Percentiles rank a stretch among this genome's conserved stretches.
phyloP scores from a whole-genome alignment of 2,888 invertebrate species.

The Cistogaster globosa region DNA sequence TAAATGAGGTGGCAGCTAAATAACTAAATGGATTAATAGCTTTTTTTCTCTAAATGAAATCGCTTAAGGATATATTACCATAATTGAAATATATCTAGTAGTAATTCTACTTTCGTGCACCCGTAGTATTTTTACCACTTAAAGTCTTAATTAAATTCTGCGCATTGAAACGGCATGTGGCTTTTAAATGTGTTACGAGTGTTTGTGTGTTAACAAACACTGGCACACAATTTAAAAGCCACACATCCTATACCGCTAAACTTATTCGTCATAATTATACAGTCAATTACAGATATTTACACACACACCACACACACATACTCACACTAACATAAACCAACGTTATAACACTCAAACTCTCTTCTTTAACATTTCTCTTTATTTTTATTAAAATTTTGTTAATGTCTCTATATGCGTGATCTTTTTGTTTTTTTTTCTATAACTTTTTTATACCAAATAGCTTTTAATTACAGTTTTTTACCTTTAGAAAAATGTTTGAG shows the following conservation, averaged over 20 bases:
- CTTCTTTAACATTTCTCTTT: background rate
- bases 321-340: background rate
- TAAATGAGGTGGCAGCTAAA: too few relatives aligned
- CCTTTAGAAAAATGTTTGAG: slow-evolving; percentile 59
- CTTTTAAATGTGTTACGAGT: slow-evolving; percentile 42
- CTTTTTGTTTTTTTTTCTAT: background rate
- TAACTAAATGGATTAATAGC: too few relatives aligned
- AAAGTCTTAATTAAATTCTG: slow-evolving; percentile 64
- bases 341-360: background rate
- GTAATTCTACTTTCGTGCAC: too few relatives aligned
- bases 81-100: too few relatives aligned
- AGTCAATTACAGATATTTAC: slow-evolving; percentile 31
- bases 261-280: slow-evolving; percentile 21
- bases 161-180: slow-evolving; percentile 40
- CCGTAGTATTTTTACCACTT: slow-evolving; percentile 43
- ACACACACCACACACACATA: background rate
- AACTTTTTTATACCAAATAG: slow-evolving; percentile 40
- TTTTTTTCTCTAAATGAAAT: too few relatives aligned
- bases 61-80: too few relatives aligned
- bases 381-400: too few relatives aligned
- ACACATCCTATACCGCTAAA: background rate
- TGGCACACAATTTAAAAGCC: slow-evolving; percentile 1
- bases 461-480: slow-evolving; percentile 68
- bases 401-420: background rate
- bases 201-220: slow-evolving; percentile 32